Base-by-base conservation (phyloP, 1,140 invertebrate genomes). In the Drosophila prosaltans region DNA sequence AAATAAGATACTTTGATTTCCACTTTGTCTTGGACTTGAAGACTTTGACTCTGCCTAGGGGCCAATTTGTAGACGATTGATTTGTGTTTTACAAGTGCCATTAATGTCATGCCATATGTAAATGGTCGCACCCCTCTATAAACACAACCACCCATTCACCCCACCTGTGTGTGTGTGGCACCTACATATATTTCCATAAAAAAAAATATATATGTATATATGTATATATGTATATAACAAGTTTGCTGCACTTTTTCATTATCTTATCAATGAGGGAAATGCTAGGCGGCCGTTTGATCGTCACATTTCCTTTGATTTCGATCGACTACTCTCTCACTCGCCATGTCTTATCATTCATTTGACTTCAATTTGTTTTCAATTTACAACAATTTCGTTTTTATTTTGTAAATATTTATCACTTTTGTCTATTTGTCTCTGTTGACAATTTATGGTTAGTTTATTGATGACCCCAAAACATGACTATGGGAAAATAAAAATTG, bases 311-410 rank as follows among this genome's bases (percentile, higher is more conserved):
- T 88, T 86, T 86, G 82, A 86, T 85, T 88, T 88, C 72, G 16
- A 75, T 82, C 75, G 79, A 70, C 58, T 16, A 16, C 16, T 16
- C 16, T 36, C 55, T 48, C 24, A n/a, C 40, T 11, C 30, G 16
- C 16, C 16, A 5, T 9, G 41, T 24, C 51, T 69, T 40, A 54
- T 58, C 63, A 90, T 85, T 58, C 72, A 66, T 63, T 45, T 57
- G 81, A 67, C 81, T 85, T 79, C 85, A 90, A 90, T 90, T 90
- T 90, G 86, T 85, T 90, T 90, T 85, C 81, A 90, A 90, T 90
- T 90, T 90, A 90, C 85, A 90, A 90, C 81, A 85, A 89, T 76
- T 84, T 90, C 72, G 71, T 81, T 81, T 89, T 58, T 84, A 54
- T 39, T 74, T 74, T 77, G 83, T 88, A 69, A 88, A 88, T 89